Conservation (phyloP, 2,888 invertebrate genomes). For the Odontomyia ornata region DNA sequence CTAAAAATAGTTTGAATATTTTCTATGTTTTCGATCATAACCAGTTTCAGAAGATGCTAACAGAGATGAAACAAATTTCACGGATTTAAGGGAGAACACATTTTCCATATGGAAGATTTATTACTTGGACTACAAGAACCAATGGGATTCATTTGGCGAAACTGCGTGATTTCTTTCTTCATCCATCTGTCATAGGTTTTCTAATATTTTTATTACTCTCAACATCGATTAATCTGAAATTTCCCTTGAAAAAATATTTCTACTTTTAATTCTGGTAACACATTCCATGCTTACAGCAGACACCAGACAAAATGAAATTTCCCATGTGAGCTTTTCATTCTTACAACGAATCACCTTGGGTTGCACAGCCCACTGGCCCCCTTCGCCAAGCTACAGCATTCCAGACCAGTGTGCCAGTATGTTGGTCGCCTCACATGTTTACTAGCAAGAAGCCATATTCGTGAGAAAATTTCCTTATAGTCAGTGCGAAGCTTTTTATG, state of each 20-base stretch:
- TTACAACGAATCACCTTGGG: constrained; percentile 23
- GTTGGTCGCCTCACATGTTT: background rate
- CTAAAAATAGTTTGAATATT: too few species aligned
- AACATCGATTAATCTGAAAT: too few species aligned
- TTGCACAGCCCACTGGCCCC: constrained; percentile 8
- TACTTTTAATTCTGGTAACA: constrained; percentile 12
- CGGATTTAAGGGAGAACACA: too few species aligned
- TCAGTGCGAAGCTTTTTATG: constrained; percentile 1
- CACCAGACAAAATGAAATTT: constrained; percentile 6
- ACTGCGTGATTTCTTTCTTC: too few species aligned
- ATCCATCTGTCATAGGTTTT: too few species aligned
- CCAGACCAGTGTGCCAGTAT: background rate
- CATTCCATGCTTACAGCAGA: background rate
- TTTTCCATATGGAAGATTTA: too few species aligned
- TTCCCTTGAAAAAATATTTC: background rate
- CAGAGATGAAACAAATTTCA: too few species aligned
- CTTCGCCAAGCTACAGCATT: background rate
- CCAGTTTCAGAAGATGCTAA: too few species aligned
- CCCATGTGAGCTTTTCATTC: constrained; percentile 30
- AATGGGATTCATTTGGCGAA: too few species aligned
- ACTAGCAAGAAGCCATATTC: constrained; percentile 6
- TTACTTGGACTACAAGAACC: too few species aligned
- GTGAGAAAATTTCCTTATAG: constrained; percentile 22
- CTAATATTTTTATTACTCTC: too few species aligned
- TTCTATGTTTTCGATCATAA: too few species aligned